phyloP scores from a whole-genome alignment of 2,113 vertebrate species.

The Hippoglossus stenolepis region DNA sequence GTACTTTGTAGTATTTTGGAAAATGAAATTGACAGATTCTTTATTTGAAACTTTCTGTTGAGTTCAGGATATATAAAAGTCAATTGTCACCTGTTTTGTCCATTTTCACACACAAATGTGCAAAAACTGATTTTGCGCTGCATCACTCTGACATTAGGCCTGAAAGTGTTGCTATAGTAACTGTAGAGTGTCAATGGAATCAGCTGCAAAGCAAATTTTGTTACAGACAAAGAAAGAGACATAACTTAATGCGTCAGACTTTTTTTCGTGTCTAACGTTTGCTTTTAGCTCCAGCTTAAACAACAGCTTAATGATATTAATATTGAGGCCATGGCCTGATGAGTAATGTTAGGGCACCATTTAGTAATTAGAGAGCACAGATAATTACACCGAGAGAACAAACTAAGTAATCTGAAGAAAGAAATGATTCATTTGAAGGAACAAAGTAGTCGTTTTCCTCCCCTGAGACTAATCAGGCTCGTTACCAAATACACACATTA shows the following conservation, averaged over 20 bases:
- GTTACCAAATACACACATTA: background rate
- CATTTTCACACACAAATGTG: background rate
- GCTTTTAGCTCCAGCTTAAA: too few relatives aligned
- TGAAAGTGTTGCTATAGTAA: background rate
- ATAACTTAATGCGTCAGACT: too few relatives aligned
- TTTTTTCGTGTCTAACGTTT: too few relatives aligned
- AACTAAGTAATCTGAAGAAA: too few relatives aligned
- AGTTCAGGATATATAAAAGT: background rate
- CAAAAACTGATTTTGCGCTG: background rate
- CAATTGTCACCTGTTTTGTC: background rate
- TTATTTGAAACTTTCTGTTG: too few relatives aligned
- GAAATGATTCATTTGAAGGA: background rate
- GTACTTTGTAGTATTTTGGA: too few relatives aligned
- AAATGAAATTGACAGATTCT: too few relatives aligned
- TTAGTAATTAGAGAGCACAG: background rate
- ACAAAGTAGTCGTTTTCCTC: background rate
- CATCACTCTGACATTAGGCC: background rate
- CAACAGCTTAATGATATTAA: too few relatives aligned
- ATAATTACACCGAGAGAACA: background rate
- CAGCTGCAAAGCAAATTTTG: background rate
- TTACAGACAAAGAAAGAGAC: too few relatives aligned
- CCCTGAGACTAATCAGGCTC: background rate
- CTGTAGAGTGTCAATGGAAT: background rate
- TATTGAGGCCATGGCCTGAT: too few relatives aligned
- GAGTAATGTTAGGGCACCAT: background rate